These are phyloP conservation scores for Glyphotaelius pellucidus DNA, from an alignment of 2,888 invertebrate species.

Conservation along the genomic window DNA sequence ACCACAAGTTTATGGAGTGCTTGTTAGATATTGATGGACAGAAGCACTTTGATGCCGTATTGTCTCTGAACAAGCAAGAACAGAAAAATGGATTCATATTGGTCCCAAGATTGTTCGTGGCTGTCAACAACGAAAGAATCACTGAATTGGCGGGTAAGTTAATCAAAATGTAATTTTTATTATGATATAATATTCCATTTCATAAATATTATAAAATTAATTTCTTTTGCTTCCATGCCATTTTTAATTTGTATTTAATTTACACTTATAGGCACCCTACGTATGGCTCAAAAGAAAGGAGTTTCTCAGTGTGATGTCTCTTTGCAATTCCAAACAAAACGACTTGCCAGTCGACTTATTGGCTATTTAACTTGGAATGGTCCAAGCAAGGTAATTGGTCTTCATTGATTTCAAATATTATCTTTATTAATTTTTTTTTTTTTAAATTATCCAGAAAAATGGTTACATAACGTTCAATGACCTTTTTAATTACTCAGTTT, in stretches of 20 bases:
- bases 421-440: no score
- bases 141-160: slow-evolving; percentile 83
- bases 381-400: slow-evolving; percentile 70
- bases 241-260: not conserved
- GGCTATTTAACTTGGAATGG: slow-evolving; percentile 83
- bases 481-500: no score
- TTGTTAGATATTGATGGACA: slow-evolving; percentile 85
- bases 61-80: slow-evolving; percentile 79
- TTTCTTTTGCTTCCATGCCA: not conserved
- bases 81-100: slow-evolving; percentile 83
- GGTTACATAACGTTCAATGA: no score
- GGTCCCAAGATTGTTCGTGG: slow-evolving; percentile 83
- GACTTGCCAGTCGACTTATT: slow-evolving; percentile 83
- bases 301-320: slow-evolving; percentile 87
- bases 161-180: not conserved
- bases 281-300: slow-evolving; percentile 81
- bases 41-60: slow-evolving; percentile 82
- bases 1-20: slow-evolving; percentile 83
- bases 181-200: not conserved
- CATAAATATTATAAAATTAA: not conserved
- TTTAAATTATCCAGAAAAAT: no score
- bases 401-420: not conserved
- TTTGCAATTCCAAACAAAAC: slow-evolving; percentile 87
- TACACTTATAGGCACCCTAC: slow-evolving; percentile 75
- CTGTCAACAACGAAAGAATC: slow-evolving; percentile 84